Conservation (phyloP, 2,113 vertebrate species). For the Albula goreensis region DNA sequence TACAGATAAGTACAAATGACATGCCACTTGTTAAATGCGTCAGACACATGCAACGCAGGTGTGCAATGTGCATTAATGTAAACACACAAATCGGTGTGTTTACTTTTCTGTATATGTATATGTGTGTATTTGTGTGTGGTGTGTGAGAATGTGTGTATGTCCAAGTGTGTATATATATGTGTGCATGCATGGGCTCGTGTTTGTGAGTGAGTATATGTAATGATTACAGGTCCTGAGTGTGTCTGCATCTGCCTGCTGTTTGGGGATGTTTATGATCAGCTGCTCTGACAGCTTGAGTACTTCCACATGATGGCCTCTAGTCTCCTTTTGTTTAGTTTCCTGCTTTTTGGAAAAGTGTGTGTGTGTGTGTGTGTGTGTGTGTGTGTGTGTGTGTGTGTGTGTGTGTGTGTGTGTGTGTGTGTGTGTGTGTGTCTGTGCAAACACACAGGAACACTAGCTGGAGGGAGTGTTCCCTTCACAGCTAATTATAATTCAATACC, state of each 20-base stretch:
- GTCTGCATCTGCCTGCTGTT: conserved; percentile 71
- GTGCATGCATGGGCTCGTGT: conserved; percentile 16
- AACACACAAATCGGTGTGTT: conserved; percentile 22
- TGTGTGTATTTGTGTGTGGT: conserved; percentile 17
- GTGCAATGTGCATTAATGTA: conserved; percentile 40
- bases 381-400: conserved; percentile 7
- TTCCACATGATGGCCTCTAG: conserved; percentile 63
- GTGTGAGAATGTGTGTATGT: conserved; percentile 3
- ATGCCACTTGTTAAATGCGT: conserved; percentile 55
- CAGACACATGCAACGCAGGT: conserved; percentile 50
- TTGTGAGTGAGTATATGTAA: conserved; percentile 16
- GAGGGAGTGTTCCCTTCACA: background rate
- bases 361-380: background rate
- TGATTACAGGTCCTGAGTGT: conserved; percentile 60
- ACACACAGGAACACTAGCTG: background rate
- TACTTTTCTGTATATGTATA: conserved; percentile 14
- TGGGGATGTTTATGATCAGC: conserved; percentile 69
- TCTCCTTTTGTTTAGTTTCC: conserved; percentile 45
- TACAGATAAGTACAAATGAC: conserved; percentile 20
- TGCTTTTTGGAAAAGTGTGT: conserved; percentile 37
- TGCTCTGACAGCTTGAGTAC: conserved; percentile 60
- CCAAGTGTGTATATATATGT: background rate
- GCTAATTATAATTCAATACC: background rate
- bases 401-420: conserved; percentile 19
- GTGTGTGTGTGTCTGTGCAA: conserved; percentile 19